A percentile compares a stretch with the other conserved stretches of the same genome.
These are phyloP conservation scores for Sycophila sp. DNA, from an alignment of 1,140 invertebrate genomes.

Conservation along the genomic window DNA sequence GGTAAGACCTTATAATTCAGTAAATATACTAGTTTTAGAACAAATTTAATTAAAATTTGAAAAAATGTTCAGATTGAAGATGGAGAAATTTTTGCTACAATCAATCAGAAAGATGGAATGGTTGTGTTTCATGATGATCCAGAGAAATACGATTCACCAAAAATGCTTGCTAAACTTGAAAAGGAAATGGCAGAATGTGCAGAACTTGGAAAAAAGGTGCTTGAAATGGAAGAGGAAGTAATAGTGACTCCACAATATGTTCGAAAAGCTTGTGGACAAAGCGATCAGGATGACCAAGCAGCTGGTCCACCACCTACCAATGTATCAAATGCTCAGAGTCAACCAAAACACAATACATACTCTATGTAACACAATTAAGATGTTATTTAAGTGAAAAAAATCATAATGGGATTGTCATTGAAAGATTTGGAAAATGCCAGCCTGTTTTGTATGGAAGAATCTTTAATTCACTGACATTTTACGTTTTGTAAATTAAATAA, in stretches of 20 bases:
- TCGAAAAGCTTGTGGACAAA: constrained; percentile 74
- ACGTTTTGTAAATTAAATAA: neutral
- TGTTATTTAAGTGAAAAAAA: constrained; percentile 39
- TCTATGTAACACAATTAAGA: constrained; percentile 61
- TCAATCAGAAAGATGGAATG: constrained; percentile 99
- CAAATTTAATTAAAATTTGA: neutral
- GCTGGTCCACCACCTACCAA: constrained; percentile 67
- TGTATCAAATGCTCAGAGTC: constrained; percentile 60
- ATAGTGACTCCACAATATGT: constrained; percentile 89
- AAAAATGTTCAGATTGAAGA: constrained; percentile 85
- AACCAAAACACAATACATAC: constrained; percentile 62
- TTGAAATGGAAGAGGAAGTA: constrained; percentile 94
- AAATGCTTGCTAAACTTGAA: constrained; percentile 87
- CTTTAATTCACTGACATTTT: neutral
- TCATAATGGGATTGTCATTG: constrained; percentile 26
- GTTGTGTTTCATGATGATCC: constrained; percentile 96
- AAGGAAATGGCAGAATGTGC: constrained; percentile 89
- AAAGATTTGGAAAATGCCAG: constrained; percentile 43
- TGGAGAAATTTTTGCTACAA: constrained; percentile 95
- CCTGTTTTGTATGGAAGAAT: constrained; percentile 40
- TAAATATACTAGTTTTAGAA: no score
- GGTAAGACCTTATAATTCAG: no score
- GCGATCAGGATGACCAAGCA: constrained; percentile 73
- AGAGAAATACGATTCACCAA: constrained; percentile 91
- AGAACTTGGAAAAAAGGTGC: constrained; percentile 85